Evolutionary conservation across 2,888 invertebrate species (phyloP).

Genomic region (Rugalucina vietnamica): DNA sequence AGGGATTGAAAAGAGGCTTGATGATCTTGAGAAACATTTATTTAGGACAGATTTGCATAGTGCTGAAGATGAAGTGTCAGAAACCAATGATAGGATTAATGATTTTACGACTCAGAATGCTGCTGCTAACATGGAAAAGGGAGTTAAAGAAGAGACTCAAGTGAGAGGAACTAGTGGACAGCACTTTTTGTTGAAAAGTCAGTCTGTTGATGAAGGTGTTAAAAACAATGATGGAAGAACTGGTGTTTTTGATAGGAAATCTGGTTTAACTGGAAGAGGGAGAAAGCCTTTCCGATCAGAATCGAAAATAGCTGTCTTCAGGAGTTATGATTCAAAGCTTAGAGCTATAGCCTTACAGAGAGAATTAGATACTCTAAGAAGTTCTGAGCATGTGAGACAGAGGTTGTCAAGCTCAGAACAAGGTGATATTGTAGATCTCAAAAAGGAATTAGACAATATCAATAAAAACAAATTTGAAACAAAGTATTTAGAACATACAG

Average conservation of each 20-base stretch:
- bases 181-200: no score
- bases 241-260: background rate
- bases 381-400: conserved; percentile 52
- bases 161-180: no score
- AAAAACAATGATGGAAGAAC: background rate
- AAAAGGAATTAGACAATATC: background rate
- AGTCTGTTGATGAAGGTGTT: background rate
- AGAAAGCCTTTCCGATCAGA: background rate
- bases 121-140: no score
- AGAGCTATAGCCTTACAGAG: conserved; percentile 47
- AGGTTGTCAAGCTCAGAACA: conserved; percentile 28
- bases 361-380: conserved; percentile 52
- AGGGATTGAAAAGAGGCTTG: background rate
- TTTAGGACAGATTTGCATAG: background rate
- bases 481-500: background rate
- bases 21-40: background rate
- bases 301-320: conserved; percentile 19
- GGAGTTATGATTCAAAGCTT: conserved; percentile 48
- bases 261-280: background rate
- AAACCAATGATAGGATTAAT: no score
- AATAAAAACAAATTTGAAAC: background rate
- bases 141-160: no score
- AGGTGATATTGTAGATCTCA: background rate
- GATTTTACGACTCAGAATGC: no score
- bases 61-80: background rate